Conservation (phyloP, 2,797 vertebrate genomes). For the Atherinosoma microstoma region DNA sequence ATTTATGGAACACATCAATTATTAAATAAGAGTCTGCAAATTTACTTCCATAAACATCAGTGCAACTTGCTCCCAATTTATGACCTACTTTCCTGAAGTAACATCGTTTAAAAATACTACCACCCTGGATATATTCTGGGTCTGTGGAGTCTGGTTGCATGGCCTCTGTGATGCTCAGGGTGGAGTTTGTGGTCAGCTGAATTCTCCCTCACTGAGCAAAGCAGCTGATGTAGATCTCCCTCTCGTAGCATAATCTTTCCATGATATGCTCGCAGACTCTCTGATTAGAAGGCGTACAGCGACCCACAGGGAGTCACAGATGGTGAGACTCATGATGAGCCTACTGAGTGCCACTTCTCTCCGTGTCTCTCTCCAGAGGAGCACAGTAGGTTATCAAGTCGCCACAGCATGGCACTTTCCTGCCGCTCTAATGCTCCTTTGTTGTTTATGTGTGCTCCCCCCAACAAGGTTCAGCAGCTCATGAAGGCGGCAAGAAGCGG, state of each 20-base stretch:
- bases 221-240: conserved; percentile 57
- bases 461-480: conserved; percentile 92
- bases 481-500: conserved; percentile 95
- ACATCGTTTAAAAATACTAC: conserved; percentile 72
- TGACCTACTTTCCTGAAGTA: conserved; percentile 75
- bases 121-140: conserved; percentile 62
- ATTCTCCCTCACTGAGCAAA: conserved; percentile 54
- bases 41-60: conserved; percentile 69
- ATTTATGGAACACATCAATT: conserved; percentile 67
- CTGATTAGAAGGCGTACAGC: conserved; percentile 71
- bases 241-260: conserved; percentile 60
- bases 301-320: conserved; percentile 70
- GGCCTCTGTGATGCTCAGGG: conserved; percentile 52
- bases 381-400: conserved; percentile 48
- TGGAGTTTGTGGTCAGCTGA: conserved; percentile 68
- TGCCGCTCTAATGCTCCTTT: conserved; percentile 45
- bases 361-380: conserved; percentile 56
- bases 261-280: conserved; percentile 60
- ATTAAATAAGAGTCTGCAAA: conserved; percentile 62
- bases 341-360: conserved; percentile 58
- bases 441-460: conserved; percentile 53
- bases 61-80: conserved; percentile 63
- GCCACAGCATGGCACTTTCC: conserved; percentile 45
- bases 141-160: conserved; percentile 66
- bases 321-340: conserved; percentile 71